phyloP scores from a whole-genome alignment of 1,140 invertebrate genomes.

The Drosophila truncata region DNA sequence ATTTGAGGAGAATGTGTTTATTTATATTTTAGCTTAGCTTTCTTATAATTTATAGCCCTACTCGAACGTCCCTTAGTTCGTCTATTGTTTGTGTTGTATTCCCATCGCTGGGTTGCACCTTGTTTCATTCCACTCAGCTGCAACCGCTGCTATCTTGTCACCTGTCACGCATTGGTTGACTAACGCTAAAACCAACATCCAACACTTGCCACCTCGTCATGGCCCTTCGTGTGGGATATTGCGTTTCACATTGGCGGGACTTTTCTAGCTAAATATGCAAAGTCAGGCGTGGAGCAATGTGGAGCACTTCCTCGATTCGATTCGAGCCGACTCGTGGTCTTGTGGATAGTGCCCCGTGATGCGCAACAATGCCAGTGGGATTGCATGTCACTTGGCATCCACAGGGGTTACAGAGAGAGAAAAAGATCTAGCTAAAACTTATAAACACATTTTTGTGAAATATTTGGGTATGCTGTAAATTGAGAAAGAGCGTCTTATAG shows the following conservation, averaged over 20 bases:
- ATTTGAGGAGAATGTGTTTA: too few species aligned
- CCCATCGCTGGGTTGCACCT: not conserved
- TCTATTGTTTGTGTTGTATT: slow-evolving; percentile 4
- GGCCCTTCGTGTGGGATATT: slow-evolving; percentile 72
- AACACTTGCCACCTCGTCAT: slow-evolving; percentile 24
- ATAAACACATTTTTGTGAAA: not conserved
- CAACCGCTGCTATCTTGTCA: slow-evolving; percentile 54
- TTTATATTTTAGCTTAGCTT: not conserved
- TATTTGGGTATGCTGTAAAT: not conserved
- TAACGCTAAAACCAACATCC: slow-evolving; percentile 23
- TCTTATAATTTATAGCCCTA: not conserved
- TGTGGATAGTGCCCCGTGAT: slow-evolving; percentile 51
- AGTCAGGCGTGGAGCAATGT: slow-evolving; percentile 57
- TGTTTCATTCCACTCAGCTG: slow-evolving; percentile 2
- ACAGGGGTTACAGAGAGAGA: slow-evolving; percentile 34
- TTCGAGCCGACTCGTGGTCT: slow-evolving; percentile 24
- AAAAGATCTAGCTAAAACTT: slow-evolving; percentile 6
- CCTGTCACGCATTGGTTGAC: slow-evolving; percentile 59
- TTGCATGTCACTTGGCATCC: slow-evolving; percentile 75
- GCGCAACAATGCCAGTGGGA: slow-evolving; percentile 70
- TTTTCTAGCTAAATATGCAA: slow-evolving; percentile 66
- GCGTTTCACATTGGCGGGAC: slow-evolving; percentile 51
- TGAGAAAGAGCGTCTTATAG: not conserved
- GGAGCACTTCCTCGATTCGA: slow-evolving; percentile 73
- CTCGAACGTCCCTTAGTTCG: not conserved